phyloP scores from a whole-genome alignment of 1,140 invertebrate species.

The Drosophila busckii region DNA sequence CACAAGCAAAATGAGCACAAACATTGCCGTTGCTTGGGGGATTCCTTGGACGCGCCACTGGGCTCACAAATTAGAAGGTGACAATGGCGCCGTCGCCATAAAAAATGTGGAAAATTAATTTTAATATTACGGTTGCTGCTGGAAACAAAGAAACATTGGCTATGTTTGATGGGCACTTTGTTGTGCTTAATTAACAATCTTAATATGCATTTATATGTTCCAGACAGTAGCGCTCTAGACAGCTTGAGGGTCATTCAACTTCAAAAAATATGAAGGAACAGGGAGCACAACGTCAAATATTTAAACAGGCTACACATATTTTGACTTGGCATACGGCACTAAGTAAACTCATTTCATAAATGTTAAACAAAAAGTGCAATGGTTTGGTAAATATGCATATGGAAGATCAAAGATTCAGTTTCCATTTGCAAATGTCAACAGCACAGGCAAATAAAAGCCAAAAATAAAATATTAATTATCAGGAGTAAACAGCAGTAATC shows the following conservation, averaged over 20 bases:
- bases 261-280: slow-evolving; percentile 25
- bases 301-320: slow-evolving; percentile 36
- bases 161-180: slow-evolving; percentile 4
- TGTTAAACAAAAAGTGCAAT: slow-evolving; percentile 11
- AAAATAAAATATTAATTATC: no score
- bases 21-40: slow-evolving; percentile 56
- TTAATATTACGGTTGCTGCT: slow-evolving; percentile 30
- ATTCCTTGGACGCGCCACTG: not conserved
- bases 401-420: slow-evolving; percentile 51
- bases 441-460: not conserved
- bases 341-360: slow-evolving; percentile 49
- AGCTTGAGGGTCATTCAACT: slow-evolving; percentile 53
- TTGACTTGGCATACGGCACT: slow-evolving; percentile 45
- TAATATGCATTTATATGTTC: slow-evolving; percentile 30
- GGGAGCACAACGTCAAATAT: slow-evolving; percentile 50
- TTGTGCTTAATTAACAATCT: slow-evolving; percentile 42
- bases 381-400: slow-evolving; percentile 26
- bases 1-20: slow-evolving; percentile 39
- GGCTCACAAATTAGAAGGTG: slow-evolving; percentile 51
- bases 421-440: slow-evolving; percentile 48
- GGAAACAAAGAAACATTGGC: slow-evolving; percentile 30
- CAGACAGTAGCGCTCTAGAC: slow-evolving; percentile 30
- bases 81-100: slow-evolving; percentile 32
- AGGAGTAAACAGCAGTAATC: no score
- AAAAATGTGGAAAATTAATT: slow-evolving; percentile 37